phyloP scores from a whole-genome alignment of 2,113 vertebrate genomes.

The Onychostoma macrolepis region DNA sequence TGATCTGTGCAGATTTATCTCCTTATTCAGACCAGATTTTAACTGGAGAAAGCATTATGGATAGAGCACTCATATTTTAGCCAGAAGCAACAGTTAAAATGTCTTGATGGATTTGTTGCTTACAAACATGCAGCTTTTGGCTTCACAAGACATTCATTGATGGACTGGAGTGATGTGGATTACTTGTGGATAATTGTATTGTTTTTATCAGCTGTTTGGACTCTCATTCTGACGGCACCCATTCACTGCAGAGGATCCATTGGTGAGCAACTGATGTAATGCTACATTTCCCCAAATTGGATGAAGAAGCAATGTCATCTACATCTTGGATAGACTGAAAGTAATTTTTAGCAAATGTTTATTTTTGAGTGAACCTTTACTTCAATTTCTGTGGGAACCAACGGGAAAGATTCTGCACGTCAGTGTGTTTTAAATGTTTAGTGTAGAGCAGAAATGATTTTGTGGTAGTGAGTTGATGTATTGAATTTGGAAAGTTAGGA shows the following conservation, averaged over 20 bases:
- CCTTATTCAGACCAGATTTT: too few species aligned
- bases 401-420: background rate
- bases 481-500: background rate
- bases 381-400: background rate
- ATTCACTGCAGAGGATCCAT: too few species aligned
- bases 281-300: too few species aligned
- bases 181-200: background rate
- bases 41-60: too few species aligned
- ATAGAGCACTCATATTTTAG: background rate
- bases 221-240: too few species aligned
- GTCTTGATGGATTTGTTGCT: too few species aligned
- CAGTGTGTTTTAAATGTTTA: background rate
- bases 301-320: too few species aligned
- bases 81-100: too few species aligned
- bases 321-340: background rate
- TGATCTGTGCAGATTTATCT: too few species aligned
- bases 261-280: too few species aligned
- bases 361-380: too few species aligned
- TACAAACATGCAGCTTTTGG: background rate
- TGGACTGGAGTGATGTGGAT: background rate
- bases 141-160: background rate
- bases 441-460: background rate
- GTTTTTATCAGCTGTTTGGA: background rate
- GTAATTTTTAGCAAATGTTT: too few species aligned
- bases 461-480: background rate